phyloP scores from a whole-genome alignment of 2,797 vertebrate genomes.

The Buceros bicornis region DNA sequence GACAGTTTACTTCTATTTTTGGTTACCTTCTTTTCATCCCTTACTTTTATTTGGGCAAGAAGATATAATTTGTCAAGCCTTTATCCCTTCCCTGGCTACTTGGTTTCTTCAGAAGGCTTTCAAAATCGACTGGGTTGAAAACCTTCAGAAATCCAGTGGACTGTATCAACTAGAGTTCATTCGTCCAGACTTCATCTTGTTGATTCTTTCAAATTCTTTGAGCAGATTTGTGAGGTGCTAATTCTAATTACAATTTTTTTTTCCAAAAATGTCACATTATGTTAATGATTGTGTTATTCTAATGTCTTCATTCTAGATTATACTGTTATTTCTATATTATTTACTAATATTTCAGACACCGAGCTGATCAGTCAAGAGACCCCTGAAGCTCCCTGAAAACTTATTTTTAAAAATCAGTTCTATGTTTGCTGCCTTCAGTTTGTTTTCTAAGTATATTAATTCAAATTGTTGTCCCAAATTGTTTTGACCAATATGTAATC shows the following conservation, averaged over 20 bases:
- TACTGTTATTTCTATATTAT: not conserved
- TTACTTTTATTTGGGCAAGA: not conserved
- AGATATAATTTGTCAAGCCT: not conserved
- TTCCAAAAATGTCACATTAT: not conserved
- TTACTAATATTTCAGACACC: not conserved
- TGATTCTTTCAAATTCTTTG: not conserved
- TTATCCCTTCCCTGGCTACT: not conserved
- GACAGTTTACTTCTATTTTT: not conserved
- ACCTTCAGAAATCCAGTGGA: not conserved
- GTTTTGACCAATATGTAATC: not conserved
- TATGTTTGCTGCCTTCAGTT: not conserved
- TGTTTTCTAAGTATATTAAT: not conserved
- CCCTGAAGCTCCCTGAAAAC: not conserved
- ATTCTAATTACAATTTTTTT: not conserved
- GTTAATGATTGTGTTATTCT: not conserved
- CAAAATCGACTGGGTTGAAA: not conserved
- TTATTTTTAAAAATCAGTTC: not conserved
- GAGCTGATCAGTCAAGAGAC: not conserved
- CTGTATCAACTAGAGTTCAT: not conserved
- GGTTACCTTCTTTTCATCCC: not conserved
- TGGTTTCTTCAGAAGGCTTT: not conserved
- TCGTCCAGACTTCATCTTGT: not conserved
- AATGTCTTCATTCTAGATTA: not conserved
- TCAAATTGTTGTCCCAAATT: not conserved
- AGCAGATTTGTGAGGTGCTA: not conserved